Conservation (phyloP, 1,140 invertebrate genomes). For the Listronotus bonariensis region DNA sequence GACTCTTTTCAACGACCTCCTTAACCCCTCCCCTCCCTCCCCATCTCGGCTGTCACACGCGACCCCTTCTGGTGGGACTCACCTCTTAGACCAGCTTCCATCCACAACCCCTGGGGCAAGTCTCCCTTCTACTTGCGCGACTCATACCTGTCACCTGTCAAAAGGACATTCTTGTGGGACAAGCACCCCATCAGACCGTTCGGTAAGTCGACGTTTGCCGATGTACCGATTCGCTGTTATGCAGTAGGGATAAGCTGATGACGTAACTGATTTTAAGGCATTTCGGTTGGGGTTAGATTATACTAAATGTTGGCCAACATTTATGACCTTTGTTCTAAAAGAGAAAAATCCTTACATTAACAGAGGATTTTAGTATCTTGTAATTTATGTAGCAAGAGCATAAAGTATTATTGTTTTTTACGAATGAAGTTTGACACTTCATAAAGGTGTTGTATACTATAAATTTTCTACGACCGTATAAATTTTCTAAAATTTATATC, state of each 20-base stretch:
- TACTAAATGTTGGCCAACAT: too few relatives aligned
- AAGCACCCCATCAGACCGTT: conserved; percentile 86
- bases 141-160: conserved; percentile 85
- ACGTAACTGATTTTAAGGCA: conserved; percentile 9
- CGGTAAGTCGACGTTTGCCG: conserved; percentile 61
- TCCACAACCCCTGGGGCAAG: conserved; percentile 64
- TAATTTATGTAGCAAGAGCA: too few relatives aligned
- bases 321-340: too few relatives aligned
- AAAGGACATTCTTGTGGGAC: conserved; percentile 86
- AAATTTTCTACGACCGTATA: too few relatives aligned
- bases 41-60: conserved; percentile 76
- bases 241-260: conserved; percentile 18
- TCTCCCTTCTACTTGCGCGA: conserved; percentile 80
- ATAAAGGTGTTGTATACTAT: too few relatives aligned
- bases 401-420: too few relatives aligned
- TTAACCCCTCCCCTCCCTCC: conserved; percentile 76
- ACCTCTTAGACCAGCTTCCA: conserved; percentile 72
- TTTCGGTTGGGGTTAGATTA: not conserved
- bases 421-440: too few relatives aligned
- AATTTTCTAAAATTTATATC: too few relatives aligned
- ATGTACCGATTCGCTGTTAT: conserved; percentile 9
- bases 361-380: too few relatives aligned
- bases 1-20: conserved; percentile 72
- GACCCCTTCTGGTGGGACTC: conserved; percentile 84
- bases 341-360: too few relatives aligned